Conservation (phyloP, 2,888 invertebrate species). For the Choreutis nemorana region DNA sequence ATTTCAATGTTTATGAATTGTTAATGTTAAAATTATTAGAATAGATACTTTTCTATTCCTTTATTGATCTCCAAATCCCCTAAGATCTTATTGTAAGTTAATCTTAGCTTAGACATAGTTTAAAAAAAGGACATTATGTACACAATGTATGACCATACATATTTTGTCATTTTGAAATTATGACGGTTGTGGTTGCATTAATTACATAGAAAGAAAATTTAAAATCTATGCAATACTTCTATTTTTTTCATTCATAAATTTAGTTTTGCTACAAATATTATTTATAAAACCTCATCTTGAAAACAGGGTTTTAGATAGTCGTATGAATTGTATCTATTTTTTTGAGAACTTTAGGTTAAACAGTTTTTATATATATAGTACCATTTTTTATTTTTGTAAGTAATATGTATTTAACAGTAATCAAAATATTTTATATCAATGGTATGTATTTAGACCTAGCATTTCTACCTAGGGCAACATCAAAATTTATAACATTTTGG, state of each 20-base stretch:
- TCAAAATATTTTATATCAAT: too few relatives aligned
- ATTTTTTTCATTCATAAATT: conserved; percentile 4
- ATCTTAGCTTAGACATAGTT: conserved; percentile 3
- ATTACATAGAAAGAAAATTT: conserved; percentile 8
- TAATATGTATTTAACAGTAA: conserved; percentile 20
- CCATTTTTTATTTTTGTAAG: conserved; percentile 14
- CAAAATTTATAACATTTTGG: too few relatives aligned
- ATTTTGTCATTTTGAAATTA: too few relatives aligned
- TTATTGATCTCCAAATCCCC: conserved; percentile 11
- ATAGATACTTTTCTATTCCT: conserved; percentile 10
- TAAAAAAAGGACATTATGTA: background rate
- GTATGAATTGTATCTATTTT: conserved; percentile 16
- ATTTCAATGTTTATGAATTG: conserved; percentile 22
- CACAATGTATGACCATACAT: too few relatives aligned
- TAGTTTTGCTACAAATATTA: conserved; percentile 7
- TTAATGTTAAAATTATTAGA: conserved; percentile 17
- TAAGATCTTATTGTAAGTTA: conserved; percentile 4
- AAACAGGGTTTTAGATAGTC: conserved; percentile 49
- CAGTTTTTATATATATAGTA: too few relatives aligned
- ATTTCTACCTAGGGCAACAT: too few relatives aligned
- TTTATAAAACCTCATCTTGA: conserved; percentile 25
- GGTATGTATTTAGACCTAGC: too few relatives aligned
- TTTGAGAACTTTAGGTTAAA: too few relatives aligned
- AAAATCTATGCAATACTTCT: conserved; percentile 8
- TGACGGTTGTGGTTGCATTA: conserved; percentile 3